Base-by-base conservation (phyloP, 2,888 invertebrate species). In the Mythimna albipuncta region DNA sequence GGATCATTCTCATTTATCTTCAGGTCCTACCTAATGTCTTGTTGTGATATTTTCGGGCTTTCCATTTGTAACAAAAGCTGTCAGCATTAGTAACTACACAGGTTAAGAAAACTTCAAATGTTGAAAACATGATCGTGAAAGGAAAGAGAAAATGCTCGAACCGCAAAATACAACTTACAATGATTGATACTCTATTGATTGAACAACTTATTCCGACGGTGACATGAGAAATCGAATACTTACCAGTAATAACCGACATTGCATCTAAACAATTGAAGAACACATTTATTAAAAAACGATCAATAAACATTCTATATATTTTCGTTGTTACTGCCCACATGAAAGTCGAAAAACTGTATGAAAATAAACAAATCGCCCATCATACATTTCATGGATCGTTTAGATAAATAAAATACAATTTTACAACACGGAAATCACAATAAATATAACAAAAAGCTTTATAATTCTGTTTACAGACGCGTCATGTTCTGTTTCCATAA, bases 391-490 rank as follows among this genome's bases (percentile, higher is more conserved):
- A 82, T 70, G 74, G 78, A 58, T 69, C 72, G 79, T 75, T 80
- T 84, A 75, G 69, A 83, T 78, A 86, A 86, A 84, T 84, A 86
- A 87, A 74, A 85, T 83, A 81, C 81, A 66, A 73, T 81, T 77
- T 75, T 67, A 85, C 67, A 77, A 72, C 68, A 64, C 65, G 73
- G 86, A 81, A 72, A 87, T 81, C 78, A 85, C 86, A 87, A 85
- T 85, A 87, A 87, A 88, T 88, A 85, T 79, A 77, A 81, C 79
- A 85, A 83, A 88, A 89, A 89, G 87, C 89, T 85, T 86, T 84
- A 82, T 79, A 81, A 79, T 84, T 85, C 83, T 91, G 91, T 92
- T 91, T 93, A 92, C 88, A 82, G 75, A 80, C 79, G 70, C 85
- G 89, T 90, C 89, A 89, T 85, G 82, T 84, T 78, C 83, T 82